Base-by-base conservation (phyloP, 2,888 invertebrate species). In the Tenthredo notha region DNA sequence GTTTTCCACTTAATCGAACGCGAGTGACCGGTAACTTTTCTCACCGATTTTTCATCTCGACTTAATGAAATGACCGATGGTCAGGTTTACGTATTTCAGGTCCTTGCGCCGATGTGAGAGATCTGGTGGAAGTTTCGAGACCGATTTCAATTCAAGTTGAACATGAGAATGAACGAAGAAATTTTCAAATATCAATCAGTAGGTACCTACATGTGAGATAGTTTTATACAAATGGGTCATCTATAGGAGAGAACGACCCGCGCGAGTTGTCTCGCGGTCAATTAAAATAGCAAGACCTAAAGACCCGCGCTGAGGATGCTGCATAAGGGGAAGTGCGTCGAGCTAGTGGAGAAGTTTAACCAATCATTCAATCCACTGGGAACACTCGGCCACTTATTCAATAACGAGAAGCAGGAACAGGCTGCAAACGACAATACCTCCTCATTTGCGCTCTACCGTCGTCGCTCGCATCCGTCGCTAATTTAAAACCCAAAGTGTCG, bases 1-100 rank as follows among this genome's bases (percentile, higher is more conserved):
- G 54, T 77, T 77, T 77, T 77, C 77, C 77, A 29, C 54, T 77
- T 77, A 77, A 77, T 77, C 77, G 77, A 21, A 54, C 72, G 70
- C 70, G 12, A 50, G 47, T 47, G 54, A 25, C 54, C 77, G 29
- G 61, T 61, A 21, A 61, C 61, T 61, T 61, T 61, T 61, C 21
- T 61, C 61, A 21, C 21, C 25, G 10, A 61, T 61, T 61, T 61
- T 61, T 61, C 25, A 61, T 54, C 25, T 12, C 10, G 25, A 61
- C 25, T 25, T 25, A 25, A 25, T 5, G 5, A 21, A 21, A 12
- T 61, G 10, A 61, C 21, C 10, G 10, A 6, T n/a, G 1, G n/a
- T 7, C 2, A 50, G 6, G 0, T n/a, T 4, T 50, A n/a, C 50
- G 50, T 12, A 0, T 47, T 4, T 47, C 6, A 6, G 18, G 18